Base-by-base conservation (phyloP, 2,797 vertebrate genomes). In the Leptodactylus fallax region DNA sequence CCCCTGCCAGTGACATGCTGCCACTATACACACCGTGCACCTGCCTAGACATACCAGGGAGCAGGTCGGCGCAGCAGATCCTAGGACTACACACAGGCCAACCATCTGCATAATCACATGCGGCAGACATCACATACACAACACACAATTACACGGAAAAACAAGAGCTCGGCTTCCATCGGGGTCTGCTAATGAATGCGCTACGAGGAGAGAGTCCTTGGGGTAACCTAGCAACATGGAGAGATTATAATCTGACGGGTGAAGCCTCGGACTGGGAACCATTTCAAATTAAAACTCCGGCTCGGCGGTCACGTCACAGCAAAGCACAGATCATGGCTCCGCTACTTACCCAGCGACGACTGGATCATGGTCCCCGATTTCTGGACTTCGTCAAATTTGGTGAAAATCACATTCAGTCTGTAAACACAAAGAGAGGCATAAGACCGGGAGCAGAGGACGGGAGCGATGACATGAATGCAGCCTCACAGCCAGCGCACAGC, bases 321-420 rank as follows among this genome's bases (percentile, higher is more conserved):
- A 67, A 9, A 25, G 0, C 49, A 58, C 17, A 8, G 56, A 61
- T 17, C 14, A 14, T 9, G 58, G 51, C 36, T 11, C 16, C 85
- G 85, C 67, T 91, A 95, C 97, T 96, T 91, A 99, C 98, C 98
- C 92, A 95, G 94, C 90, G 96, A 94, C 45, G 96, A 96, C 12
- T 95, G 95, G 87, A 99, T 97, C 98, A 99, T 99, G 93, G 96
- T 97, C 91, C 98, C 98, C 36, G 98, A 97, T 94, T 97, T 98
- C 93, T 99, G 98, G 92, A 99, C 98, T 93, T 99, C 98, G 91
- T 99, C 98, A 0, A 99, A 99, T 95, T 96, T 99, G 90, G 95
- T 96, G 94, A 99, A 99, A 95, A 99, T 99, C 92, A 99, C 98
- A 97, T 98, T 99, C 96, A 99, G 96, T 92, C 98, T 99, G 90